These are phyloP conservation scores for Panthera tigris DNA, from an alignment of 2,113 vertebrate species.

Conservation along the genomic window DNA sequence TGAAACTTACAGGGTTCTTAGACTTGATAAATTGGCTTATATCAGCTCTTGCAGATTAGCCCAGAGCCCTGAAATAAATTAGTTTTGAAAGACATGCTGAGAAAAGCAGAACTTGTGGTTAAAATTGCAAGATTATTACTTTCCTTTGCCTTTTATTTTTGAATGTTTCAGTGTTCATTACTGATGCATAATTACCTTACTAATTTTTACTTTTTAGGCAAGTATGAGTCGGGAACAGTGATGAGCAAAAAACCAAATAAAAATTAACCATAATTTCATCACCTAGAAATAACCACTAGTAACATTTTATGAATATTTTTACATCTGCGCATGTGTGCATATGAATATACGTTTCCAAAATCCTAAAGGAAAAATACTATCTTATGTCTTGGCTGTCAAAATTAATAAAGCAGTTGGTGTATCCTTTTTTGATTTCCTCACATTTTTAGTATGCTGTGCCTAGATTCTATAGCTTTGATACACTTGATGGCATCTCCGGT, in stretches of 20 bases:
- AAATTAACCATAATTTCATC: neutral
- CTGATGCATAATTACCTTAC: neutral
- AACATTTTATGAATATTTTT: neutral
- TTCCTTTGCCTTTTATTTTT: neutral
- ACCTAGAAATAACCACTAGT: neutral
- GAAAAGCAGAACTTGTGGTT: constrained; percentile 1
- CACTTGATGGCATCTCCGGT: neutral
- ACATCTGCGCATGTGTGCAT: neutral
- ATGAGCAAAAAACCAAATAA: neutral
- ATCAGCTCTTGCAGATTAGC: neutral
- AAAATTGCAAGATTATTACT: neutral
- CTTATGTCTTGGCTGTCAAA: neutral
- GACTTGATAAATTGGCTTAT: neutral
- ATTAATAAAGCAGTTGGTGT: neutral
- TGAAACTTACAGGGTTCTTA: neutral
- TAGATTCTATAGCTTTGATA: neutral
- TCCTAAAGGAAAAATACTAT: neutral
- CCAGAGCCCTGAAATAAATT: neutral
- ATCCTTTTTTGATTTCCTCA: neutral
- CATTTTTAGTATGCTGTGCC: neutral
- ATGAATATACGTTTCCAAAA: neutral
- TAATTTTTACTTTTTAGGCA: constrained; percentile 8
- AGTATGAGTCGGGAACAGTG: neutral
- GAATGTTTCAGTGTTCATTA: neutral
- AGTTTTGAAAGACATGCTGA: neutral